Percentiles rank a stretch among this genome's conserved stretches.
Evolutionary conservation across 1,140 invertebrate genomes (phyloP).

Genomic region (Drosophila subobscura): DNA sequence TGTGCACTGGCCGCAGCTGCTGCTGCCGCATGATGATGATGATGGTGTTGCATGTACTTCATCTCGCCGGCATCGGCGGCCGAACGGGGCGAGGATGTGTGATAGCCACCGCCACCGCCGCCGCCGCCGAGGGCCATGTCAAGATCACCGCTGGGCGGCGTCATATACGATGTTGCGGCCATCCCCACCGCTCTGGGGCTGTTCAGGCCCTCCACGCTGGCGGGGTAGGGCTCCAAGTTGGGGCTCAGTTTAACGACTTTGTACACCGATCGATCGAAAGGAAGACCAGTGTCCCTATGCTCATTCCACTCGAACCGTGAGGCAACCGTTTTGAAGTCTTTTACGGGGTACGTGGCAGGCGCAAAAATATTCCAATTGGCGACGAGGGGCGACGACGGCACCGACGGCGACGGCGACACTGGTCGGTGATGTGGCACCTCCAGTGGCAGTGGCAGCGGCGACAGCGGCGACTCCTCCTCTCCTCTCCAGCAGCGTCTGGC

Average conservation of each 20-base stretch:
- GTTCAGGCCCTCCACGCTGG: slow-evolving; percentile 84
- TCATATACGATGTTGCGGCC: slow-evolving; percentile 94
- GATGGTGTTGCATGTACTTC: slow-evolving; percentile 94
- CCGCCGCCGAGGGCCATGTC: slow-evolving; percentile 89
- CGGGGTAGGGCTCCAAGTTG: slow-evolving; percentile 84
- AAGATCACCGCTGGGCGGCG: slow-evolving; percentile 90
- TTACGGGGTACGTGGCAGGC: slow-evolving; percentile 74
- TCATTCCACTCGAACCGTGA: slow-evolving; percentile 84
- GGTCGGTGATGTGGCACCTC: no score
- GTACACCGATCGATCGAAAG: slow-evolving; percentile 83
- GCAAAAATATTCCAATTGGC: slow-evolving; percentile 51
- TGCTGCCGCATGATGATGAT: slow-evolving; percentile 88
- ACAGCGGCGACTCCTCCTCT: no score
- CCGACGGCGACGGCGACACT: no score
- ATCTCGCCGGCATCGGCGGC: slow-evolving; percentile 93
- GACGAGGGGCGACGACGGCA: slow-evolving; percentile 1
- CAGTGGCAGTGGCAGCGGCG: no score
- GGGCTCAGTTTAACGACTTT: slow-evolving; percentile 84
- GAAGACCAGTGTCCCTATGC: slow-evolving; percentile 83
- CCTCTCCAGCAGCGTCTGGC: slow-evolving; percentile 13
- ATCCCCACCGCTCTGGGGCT: slow-evolving; percentile 86
- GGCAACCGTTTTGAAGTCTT: slow-evolving; percentile 84
- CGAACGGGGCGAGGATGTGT: slow-evolving; percentile 89
- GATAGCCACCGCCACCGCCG: slow-evolving; percentile 87
- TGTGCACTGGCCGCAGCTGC: slow-evolving; percentile 87